phyloP scores from a whole-genome alignment of 2,113 vertebrate genomes.

The Zosterops lateralis region DNA sequence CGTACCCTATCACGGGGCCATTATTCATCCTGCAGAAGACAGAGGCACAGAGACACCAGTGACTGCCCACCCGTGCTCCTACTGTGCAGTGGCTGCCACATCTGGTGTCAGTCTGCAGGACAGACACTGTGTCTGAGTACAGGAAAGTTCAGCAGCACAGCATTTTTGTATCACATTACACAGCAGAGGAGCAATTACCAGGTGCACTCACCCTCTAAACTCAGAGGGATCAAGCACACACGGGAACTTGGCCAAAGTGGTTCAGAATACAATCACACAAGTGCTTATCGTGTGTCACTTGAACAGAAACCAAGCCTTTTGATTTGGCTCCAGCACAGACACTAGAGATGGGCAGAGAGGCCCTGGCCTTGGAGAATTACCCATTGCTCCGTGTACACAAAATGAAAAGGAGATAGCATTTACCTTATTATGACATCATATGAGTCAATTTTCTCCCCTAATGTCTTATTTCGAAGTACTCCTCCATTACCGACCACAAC shows the following conservation, averaged over 20 bases:
- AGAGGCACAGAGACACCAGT: constrained; percentile 9
- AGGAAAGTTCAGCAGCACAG: neutral
- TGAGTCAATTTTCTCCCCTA: constrained; percentile 79
- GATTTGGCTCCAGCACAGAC: neutral
- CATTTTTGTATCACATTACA: neutral
- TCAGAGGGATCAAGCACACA: neutral
- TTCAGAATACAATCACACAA: neutral
- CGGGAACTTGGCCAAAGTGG: neutral
- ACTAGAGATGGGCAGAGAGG: neutral
- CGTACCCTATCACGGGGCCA: constrained; percentile 78
- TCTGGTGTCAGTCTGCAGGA: rapidly evolving
- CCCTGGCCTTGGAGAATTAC: neutral
- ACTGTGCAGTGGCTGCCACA: rapidly evolving
- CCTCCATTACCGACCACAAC: constrained; percentile 82
- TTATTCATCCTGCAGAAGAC: constrained; percentile 76
- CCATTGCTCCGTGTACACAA: neutral
- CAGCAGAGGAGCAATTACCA: neutral
- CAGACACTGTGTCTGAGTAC: neutral
- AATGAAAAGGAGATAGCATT: neutral
- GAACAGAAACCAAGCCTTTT: neutral
- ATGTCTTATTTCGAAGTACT: constrained; percentile 78
- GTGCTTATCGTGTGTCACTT: neutral
- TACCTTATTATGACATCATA: constrained; percentile 84
- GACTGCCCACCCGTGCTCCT: neutral
- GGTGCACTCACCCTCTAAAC: neutral